These are phyloP conservation scores for Hydrophis major DNA, from an alignment of 2,797 vertebrate genomes.

Conservation along the genomic window DNA sequence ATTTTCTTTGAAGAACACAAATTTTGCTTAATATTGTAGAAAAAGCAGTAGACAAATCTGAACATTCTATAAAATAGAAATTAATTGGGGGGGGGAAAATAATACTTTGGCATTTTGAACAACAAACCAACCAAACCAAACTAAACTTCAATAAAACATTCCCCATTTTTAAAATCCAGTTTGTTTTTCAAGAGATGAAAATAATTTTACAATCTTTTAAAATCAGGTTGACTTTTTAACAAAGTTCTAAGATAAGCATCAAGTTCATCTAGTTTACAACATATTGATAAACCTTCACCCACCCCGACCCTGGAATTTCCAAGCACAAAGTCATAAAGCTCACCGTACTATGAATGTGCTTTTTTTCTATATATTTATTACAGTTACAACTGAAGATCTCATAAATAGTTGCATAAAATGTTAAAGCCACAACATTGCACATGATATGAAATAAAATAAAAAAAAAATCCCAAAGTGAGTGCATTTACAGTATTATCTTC, in stretches of 20 bases:
- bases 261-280: slow-evolving; percentile 72
- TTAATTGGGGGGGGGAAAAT: slow-evolving; percentile 57
- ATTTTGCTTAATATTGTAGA: slow-evolving; percentile 68
- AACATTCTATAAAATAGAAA: slow-evolving; percentile 70
- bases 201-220: slow-evolving; percentile 65
- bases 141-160: slow-evolving; percentile 57
- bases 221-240: slow-evolving; percentile 61
- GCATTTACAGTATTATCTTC: slow-evolving; percentile 93
- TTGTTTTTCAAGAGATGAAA: slow-evolving; percentile 64
- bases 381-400: slow-evolving; percentile 97
- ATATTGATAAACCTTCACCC: slow-evolving; percentile 71
- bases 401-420: slow-evolving; percentile 99
- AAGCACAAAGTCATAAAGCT: slow-evolving; percentile 84
- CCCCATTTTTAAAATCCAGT: slow-evolving; percentile 61
- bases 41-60: slow-evolving; percentile 63
- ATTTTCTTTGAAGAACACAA: slow-evolving; percentile 70
- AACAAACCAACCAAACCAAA: slow-evolving; percentile 65
- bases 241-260: slow-evolving; percentile 66
- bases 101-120: slow-evolving; percentile 79
- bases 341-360: slow-evolving; percentile 89
- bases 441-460: slow-evolving; percentile 88
- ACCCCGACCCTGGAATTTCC: slow-evolving; percentile 38
- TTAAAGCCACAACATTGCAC: slow-evolving; percentile 99
- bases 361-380: slow-evolving; percentile 98
- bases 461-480: slow-evolving; percentile 82